Percentiles rank a stretch among this genome's conserved stretches.
Evolutionary conservation across 2,797 vertebrate species (phyloP).

Genomic region (Crax fasciolata): DNA sequence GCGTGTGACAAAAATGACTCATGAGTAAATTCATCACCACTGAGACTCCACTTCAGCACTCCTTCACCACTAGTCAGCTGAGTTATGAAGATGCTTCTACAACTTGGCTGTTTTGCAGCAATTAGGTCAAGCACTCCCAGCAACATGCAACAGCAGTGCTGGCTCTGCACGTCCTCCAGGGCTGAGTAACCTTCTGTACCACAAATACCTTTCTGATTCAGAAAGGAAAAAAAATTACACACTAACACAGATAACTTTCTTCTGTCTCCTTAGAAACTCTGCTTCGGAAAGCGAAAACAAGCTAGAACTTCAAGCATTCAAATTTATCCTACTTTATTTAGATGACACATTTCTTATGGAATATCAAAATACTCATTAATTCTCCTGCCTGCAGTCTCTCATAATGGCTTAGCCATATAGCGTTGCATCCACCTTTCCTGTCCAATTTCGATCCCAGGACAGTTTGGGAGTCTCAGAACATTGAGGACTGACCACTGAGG

Average conservation of each 20-base stretch:
- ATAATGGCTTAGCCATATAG: not conserved
- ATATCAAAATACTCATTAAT: not conserved
- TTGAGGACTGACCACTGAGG: not conserved
- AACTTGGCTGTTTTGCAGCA: conserved; percentile 49
- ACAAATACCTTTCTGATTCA: not conserved
- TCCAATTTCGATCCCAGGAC: not conserved
- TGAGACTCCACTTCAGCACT: conserved; percentile 61
- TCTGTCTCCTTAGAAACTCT: not conserved
- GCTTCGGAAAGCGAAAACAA: conserved; percentile 4
- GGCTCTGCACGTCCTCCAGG: not conserved
- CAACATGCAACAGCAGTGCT: not conserved
- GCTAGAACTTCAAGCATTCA: not conserved
- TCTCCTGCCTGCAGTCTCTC: not conserved
- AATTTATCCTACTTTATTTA: conserved; percentile 11
- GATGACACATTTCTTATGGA: not conserved
- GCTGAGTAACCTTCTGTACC: not conserved
- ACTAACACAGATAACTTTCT: not conserved
- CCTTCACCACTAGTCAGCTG: conserved; percentile 43
- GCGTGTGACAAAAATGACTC: conserved; percentile 74
- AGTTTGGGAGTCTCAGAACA: not conserved
- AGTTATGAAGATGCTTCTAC: conserved; percentile 38
- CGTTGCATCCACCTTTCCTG: not conserved
- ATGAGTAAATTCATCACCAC: conserved; percentile 52
- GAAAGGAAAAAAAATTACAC: not conserved
- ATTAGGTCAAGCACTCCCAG: conserved; percentile 15